Conservation (phyloP, 2,888 invertebrate species). For the Drosophila greeni region DNA sequence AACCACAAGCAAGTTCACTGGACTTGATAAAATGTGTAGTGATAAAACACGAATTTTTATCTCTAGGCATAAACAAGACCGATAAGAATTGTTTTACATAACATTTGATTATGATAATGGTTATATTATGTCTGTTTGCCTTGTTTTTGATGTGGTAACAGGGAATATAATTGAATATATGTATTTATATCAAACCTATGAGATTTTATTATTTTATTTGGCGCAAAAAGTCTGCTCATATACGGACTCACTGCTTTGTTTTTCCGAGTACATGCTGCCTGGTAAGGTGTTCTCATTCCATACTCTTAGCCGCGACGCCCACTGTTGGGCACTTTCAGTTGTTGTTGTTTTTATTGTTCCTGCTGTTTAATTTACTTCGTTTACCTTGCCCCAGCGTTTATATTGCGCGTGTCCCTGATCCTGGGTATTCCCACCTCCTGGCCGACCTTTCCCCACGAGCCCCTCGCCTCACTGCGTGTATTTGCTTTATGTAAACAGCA, state of each 20-base stretch:
- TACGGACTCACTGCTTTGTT: neutral
- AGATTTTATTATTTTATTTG: neutral
- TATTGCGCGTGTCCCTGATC: slow-evolving; percentile 45
- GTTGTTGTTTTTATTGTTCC: slow-evolving; percentile 7
- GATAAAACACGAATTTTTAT: slow-evolving; percentile 2
- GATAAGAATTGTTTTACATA: slow-evolving; percentile 8
- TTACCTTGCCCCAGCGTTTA: slow-evolving; percentile 51
- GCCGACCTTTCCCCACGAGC: neutral
- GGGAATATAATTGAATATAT: neutral
- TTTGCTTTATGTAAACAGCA: slow-evolving; percentile 56
- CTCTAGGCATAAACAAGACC: slow-evolving; percentile 1
- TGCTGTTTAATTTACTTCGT: slow-evolving; percentile 60
- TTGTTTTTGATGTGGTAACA: neutral
- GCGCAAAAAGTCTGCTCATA: neutral
- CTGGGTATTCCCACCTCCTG: slow-evolving; percentile 32
- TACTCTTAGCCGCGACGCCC: slow-evolving; percentile 8
- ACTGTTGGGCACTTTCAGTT: slow-evolving; percentile 17
- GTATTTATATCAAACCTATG: neutral
- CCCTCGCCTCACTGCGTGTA: slow-evolving; percentile 9
- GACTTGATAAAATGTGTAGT: neutral
- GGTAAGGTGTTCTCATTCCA: slow-evolving; percentile 7
- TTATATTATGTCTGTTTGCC: neutral
- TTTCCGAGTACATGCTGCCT: slow-evolving; percentile 14
- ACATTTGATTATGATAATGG: slow-evolving; percentile 1
- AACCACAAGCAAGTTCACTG: slow-evolving; percentile 1